Base-by-base conservation (phyloP, 1,140 invertebrate genomes). In the Fragariocoptes setiger region DNA sequence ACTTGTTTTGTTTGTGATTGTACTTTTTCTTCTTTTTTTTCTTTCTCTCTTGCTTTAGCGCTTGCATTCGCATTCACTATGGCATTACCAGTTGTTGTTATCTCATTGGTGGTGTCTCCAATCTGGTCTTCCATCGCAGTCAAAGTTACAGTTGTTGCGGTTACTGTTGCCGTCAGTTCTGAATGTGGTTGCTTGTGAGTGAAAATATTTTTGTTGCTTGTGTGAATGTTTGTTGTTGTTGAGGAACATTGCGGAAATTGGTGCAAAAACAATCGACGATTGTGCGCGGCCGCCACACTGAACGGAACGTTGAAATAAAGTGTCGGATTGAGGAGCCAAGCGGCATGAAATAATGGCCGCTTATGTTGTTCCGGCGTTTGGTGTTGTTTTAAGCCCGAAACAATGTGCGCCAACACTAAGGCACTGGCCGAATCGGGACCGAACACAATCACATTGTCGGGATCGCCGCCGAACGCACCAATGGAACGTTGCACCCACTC, bases 401-500 rank as follows among this genome's bases (percentile, higher is more conserved):
- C 25, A 31, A 31, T 31, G 25, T 31, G 8, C 2, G 49, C 45
- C 21, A 50, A 37, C 17, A 49, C 47, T 21, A 42, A 44, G 2
- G 49, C 47, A 15, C 42, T 44, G n/a, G 47, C 49, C 5, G 47
- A 43, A 40, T 50, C 49, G 3, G 46, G 25, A n/a, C 49, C 49
- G 19, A 50, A 50, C 1, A 49, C 19, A 1, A 45, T 49, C 15
- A 50, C 42, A 41, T 55, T 53, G 18, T 53, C 47, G 4, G 56
- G 53, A 47, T 62, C 53, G 4, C 62, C 62, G 19, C 57, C 52
- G 43, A 64, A 64, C 35, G 40, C 36, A n/a, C 40, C 37, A 15
- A 64, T 63, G 40, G 61, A 59, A 15, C 54, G 50, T 46, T 55
- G 52, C 8, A 64, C 48, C 53, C 60, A 64, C 45, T 62, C 48